Base-by-base conservation (phyloP, 2,888 invertebrate genomes). In the Tenthredo scrophulariae region DNA sequence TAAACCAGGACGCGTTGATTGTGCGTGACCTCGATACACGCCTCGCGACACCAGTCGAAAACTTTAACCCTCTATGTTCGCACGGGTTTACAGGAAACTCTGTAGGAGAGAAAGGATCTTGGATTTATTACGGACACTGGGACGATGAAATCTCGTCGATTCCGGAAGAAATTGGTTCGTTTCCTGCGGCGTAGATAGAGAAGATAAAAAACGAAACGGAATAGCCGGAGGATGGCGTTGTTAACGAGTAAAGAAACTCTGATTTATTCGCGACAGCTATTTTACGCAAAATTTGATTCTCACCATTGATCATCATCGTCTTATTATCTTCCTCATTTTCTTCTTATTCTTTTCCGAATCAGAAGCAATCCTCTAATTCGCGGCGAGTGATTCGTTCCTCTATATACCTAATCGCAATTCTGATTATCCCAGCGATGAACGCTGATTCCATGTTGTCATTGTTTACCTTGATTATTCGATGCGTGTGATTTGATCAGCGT, bases 21-120 rank as follows among this genome's bases (percentile, higher is more conserved):
- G 80, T 80, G 58, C 80, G 80, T 80, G 62, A 80, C 62, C 80
- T 80, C 80, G 80, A 80, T 80, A 80, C 80, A 62, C 58, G 58
- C 58, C 15, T 33, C 26, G 77, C 22, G 77, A 50, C 77, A 77
- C 58, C 18, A 37, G 62, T 37, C n/a, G 58, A 62, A 62, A 80
- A 77, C 13, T 29, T n/a, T 9, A 33, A 13, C 54, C 26, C 29
- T 26, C 29, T 5, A 37, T 80, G 37, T 62, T 54, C 29, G 29
- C 18, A n/a, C 58, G 80, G 80, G 37, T 80, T 62, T 40, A 62
- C 62, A 62, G 80, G 80, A 80, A 62, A 74, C 72, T 74, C n/a
- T 40, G 13, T 7, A 29, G 22, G 26, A 40, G 62, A 62, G 50
- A 58, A 80, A 40, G 80, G 80, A 62, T 80, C 80, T 10, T 18